These are phyloP conservation scores for Chloroceryle aenea DNA, from an alignment of 2,113 vertebrate species.

Conservation along the genomic window DNA sequence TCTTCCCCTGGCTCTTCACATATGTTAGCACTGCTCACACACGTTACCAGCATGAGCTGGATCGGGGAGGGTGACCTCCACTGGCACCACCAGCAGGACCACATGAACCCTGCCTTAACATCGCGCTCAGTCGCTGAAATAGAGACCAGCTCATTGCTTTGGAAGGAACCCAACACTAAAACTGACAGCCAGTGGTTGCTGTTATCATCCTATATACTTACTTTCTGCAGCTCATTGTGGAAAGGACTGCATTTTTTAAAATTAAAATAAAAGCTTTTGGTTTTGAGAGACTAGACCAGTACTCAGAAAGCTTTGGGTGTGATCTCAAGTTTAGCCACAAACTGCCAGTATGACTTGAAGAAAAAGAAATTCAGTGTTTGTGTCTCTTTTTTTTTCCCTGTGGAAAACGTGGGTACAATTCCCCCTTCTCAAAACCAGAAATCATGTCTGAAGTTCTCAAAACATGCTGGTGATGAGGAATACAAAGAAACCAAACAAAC, in stretches of 20 bases:
- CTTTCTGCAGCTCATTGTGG: not conserved
- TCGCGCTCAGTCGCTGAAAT: not conserved
- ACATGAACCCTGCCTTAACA: not conserved
- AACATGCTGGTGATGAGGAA: not conserved
- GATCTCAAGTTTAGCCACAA: not conserved
- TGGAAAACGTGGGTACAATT: not conserved
- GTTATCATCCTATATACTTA: not conserved
- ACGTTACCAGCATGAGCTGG: not conserved
- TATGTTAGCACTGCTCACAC: not conserved
- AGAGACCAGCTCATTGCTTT: not conserved
- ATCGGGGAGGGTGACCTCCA: fast-evolving
- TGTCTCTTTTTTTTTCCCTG: too few relatives aligned
- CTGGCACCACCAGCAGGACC: not conserved
- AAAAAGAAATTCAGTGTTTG: not conserved
- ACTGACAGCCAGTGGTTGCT: not conserved
- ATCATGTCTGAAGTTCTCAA: not conserved
- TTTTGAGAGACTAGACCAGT: not conserved
- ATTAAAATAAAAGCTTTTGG: not conserved
- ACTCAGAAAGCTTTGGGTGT: not conserved
- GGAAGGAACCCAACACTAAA: not conserved
- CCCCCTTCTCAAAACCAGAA: not conserved
- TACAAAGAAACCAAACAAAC: not conserved
- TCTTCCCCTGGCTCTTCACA: not conserved
- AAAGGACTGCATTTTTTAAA: not conserved
- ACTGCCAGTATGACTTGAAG: not conserved